Evolutionary conservation across 2,113 vertebrate genomes (phyloP), one percentile per base, ranked within the genome.

Genomic region (Aix galericulata): DNA sequence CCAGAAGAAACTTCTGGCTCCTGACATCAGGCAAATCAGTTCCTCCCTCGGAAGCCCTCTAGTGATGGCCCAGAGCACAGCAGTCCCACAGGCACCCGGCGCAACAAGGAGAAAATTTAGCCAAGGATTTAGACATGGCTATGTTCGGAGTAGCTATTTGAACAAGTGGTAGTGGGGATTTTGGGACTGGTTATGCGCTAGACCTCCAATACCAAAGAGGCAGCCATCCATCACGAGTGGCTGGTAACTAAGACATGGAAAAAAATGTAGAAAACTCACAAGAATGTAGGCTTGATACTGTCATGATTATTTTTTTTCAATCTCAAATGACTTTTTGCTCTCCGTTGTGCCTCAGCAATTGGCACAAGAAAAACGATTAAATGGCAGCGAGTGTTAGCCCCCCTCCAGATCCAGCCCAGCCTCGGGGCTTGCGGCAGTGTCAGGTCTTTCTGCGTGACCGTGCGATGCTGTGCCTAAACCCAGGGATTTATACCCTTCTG

Each of bases 21-120:
- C n/a, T 36, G 22, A 26, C 21, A 68, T 18, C 22, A 40, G 1
- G 48, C 40, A 88, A 91, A 69, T 13, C 60, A 18, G 32, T 42
- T 78, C 84, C 80, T 90, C 3, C 0, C 56, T 91, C 66, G 42
- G 31, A 93, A 94, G 94, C 91, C 93, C 85, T 89, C 91, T 95
- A 91, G 89, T 58, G 90, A 88, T 36, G 32, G n/a, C 44, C 73
- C 86, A 73, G 74, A 81, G 52, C 34, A 74, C 53, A 91, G 88
- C 86, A 81, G 10, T 12, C 76, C 63, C 25, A 8, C 13, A 40
- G 59, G 8, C 6, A 81, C 67, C 11, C 52, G 46, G 36, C 2
- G 32, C 17, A 75, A 52, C 23, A 64, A 55, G 17, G 5, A 75
- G 27, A 9, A 81, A 56, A 78, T 1, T 7, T 2, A 73, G 25